Evolutionary conservation across 2,888 invertebrate genomes (phyloP).

Genomic region (Labia minor): DNA sequence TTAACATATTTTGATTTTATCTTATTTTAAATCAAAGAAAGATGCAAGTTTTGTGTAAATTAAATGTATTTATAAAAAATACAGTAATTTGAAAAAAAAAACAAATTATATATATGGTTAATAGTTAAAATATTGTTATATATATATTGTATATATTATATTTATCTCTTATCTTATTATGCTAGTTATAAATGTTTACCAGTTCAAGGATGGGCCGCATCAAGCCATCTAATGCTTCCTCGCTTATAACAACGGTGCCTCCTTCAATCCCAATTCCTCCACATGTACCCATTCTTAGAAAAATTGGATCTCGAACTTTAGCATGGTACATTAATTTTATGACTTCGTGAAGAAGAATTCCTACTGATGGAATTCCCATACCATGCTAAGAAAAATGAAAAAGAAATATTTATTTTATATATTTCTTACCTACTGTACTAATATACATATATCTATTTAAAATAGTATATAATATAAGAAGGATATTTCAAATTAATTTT

Average conservation of each 20-base stretch:
- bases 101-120: too few species aligned
- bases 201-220: conserved; percentile 70
- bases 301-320: conserved; percentile 72
- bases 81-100: too few species aligned
- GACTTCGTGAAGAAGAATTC: conserved; percentile 88
- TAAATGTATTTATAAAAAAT: too few species aligned
- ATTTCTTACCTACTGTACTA: neutral
- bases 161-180: too few species aligned
- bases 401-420: neutral
- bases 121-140: too few species aligned
- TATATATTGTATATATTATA: too few species aligned
- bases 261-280: conserved; percentile 88
- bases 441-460: conserved; percentile 8
- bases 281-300: conserved; percentile 86
- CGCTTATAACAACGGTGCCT: conserved; percentile 87
- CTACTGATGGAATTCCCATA: conserved; percentile 94
- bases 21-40: too few species aligned
- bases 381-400: conserved; percentile 54
- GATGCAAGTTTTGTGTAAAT: too few species aligned
- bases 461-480: too few species aligned
- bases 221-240: conserved; percentile 82
- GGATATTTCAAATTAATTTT: too few species aligned
- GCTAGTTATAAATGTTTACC: conserved; percentile 53
- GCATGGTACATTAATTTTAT: conserved; percentile 95
- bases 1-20: too few species aligned